phyloP scores from a whole-genome alignment of 2,797 vertebrate genomes.

The Hippoglossus hippoglossus region DNA sequence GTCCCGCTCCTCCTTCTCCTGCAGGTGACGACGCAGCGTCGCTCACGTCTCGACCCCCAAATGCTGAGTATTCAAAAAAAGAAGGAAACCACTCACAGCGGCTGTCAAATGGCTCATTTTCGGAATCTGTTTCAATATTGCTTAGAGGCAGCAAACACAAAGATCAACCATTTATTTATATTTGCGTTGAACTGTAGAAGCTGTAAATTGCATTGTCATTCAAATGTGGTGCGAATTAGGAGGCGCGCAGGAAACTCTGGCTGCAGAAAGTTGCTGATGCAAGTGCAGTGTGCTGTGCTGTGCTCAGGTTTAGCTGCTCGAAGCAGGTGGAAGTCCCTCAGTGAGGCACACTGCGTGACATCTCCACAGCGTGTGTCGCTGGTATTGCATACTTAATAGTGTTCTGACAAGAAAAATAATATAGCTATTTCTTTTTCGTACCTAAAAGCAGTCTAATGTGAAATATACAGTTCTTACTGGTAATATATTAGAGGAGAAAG shows the following conservation, averaged over 20 bases:
- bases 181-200: conserved; percentile 11
- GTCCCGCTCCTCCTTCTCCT: conserved; percentile 43
- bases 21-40: conserved; percentile 43
- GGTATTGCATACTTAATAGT: background rate
- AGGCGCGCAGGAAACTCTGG: conserved; percentile 24
- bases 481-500: no score
- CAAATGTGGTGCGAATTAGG: conserved; percentile 31
- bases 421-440: background rate
- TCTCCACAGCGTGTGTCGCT: conserved; percentile 14
- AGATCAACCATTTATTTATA: conserved; percentile 11
- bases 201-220: conserved; percentile 34
- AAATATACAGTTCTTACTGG: background rate
- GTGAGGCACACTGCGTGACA: conserved; percentile 24
- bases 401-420: conserved; percentile 8
- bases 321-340: conserved; percentile 46
- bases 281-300: conserved; percentile 22
- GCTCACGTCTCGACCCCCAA: conserved; percentile 18
- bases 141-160: conserved; percentile 8
- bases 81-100: conserved; percentile 31
- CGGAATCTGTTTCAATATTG: conserved; percentile 10
- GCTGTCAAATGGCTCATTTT: conserved; percentile 42
- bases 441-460: conserved; percentile 9
- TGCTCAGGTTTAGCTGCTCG: conserved; percentile 26
- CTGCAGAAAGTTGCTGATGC: conserved; percentile 50
- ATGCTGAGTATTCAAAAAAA: conserved; percentile 17